Conservation (phyloP, 2,113 vertebrate species). For the Rhinolophus ferrumequinum region DNA sequence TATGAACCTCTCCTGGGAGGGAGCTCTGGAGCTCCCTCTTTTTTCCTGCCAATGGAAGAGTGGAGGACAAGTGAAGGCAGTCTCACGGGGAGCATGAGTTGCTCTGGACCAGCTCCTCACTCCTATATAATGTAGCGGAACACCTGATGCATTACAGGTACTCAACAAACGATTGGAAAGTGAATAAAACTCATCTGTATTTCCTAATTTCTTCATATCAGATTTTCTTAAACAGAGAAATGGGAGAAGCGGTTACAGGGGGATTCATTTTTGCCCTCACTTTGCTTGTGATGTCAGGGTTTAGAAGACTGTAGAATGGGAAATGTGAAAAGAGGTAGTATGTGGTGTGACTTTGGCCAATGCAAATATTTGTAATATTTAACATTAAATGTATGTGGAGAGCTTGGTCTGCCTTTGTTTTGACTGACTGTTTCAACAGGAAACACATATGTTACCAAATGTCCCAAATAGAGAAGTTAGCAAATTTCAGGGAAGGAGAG, state of each 20-base stretch:
- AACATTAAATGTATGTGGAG: background rate
- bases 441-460: background rate
- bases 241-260: background rate
- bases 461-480: background rate
- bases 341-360: background rate
- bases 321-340: background rate
- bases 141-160: background rate
- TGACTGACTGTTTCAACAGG: background rate
- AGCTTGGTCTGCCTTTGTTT: background rate
- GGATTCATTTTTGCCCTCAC: background rate
- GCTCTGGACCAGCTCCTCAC: background rate
- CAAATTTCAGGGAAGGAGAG: background rate
- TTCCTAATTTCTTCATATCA: background rate
- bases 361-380: background rate
- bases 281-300: background rate
- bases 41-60: background rate
- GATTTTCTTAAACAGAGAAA: constrained; percentile 14
- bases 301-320: background rate
- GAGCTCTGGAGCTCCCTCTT: background rate
- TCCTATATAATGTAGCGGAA: background rate
- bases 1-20: background rate
- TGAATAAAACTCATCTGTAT: background rate
- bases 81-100: background rate
- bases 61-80: background rate
- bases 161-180: background rate